Evolutionary conservation across 2,797 vertebrate genomes (phyloP).

Genomic region (Echeneis naucrates): DNA sequence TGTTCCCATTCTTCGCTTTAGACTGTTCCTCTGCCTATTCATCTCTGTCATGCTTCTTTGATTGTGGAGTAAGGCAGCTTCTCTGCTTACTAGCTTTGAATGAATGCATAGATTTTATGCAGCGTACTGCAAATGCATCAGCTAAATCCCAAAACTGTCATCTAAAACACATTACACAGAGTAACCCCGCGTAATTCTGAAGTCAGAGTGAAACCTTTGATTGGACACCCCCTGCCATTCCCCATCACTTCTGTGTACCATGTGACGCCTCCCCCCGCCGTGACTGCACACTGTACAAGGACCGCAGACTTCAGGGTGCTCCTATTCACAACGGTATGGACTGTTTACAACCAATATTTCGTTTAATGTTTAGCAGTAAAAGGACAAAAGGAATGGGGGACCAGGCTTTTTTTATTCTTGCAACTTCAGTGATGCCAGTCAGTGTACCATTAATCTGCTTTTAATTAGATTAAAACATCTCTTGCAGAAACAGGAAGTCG

Average conservation of each 20-base stretch:
- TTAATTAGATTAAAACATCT: constrained; percentile 79
- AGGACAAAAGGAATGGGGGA: constrained; percentile 32
- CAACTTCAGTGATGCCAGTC: constrained; percentile 51
- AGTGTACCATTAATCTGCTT: constrained; percentile 73
- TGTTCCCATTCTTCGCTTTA: constrained; percentile 23
- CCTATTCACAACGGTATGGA: constrained; percentile 55
- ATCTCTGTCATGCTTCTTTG: constrained; percentile 18
- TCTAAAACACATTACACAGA: not conserved
- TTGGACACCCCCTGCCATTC: constrained; percentile 36
- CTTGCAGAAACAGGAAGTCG: constrained; percentile 63
- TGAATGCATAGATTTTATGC: constrained; percentile 17
- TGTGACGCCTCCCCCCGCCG: constrained; percentile 44
- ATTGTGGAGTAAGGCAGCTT: not conserved
- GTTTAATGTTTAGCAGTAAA: constrained; percentile 59
- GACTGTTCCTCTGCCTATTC: constrained; percentile 12
- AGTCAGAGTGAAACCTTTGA: constrained; percentile 33
- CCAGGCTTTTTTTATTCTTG: constrained; percentile 28
- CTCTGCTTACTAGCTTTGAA: constrained; percentile 18
- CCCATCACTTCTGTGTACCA: constrained; percentile 18
- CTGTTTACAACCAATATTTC: constrained; percentile 58
- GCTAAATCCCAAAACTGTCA: constrained; percentile 33
- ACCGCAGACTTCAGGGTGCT: constrained; percentile 30
- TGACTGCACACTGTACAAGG: constrained; percentile 24
- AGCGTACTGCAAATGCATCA: not conserved
- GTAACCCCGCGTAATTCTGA: constrained; percentile 20